Percentiles rank a stretch among this genome's conserved stretches.
phyloP scores from a whole-genome alignment of 2,113 vertebrate genomes.

The Spea bombifrons region DNA sequence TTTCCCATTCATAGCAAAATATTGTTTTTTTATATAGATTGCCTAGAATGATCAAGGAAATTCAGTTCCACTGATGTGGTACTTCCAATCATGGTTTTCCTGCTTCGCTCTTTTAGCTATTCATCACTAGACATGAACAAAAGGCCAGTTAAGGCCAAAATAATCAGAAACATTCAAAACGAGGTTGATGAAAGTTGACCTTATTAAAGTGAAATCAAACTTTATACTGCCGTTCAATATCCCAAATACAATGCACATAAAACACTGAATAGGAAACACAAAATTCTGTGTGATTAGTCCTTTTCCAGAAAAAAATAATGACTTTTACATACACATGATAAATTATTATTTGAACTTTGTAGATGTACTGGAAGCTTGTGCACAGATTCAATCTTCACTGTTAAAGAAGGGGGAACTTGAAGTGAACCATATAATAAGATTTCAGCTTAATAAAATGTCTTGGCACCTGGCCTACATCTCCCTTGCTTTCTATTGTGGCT shows the following conservation, averaged over 20 bases:
- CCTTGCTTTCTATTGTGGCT: slow-evolving; percentile 18
- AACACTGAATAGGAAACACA: slow-evolving; percentile 25
- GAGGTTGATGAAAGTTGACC: slow-evolving; percentile 45
- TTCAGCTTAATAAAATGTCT: slow-evolving; percentile 41
- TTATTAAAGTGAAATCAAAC: slow-evolving; percentile 41
- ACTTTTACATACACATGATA: slow-evolving; percentile 42
- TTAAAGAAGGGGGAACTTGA: slow-evolving; percentile 32
- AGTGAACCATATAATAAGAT: slow-evolving; percentile 47
- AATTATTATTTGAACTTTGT: slow-evolving; percentile 44
- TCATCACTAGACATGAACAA: slow-evolving; percentile 26
- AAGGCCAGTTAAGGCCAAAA: slow-evolving; percentile 44
- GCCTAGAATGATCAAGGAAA: slow-evolving; percentile 16
- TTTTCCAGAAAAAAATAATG: slow-evolving; percentile 24
- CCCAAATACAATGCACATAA: slow-evolving; percentile 29
- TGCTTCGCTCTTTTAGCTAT: slow-evolving; percentile 13
- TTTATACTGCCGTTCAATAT: slow-evolving; percentile 39
- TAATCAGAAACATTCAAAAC: slow-evolving; percentile 37
- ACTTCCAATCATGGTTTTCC: slow-evolving; percentile 5
- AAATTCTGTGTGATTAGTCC: slow-evolving; percentile 32
- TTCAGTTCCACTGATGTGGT: slow-evolving; percentile 9
- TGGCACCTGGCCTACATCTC: slow-evolving; percentile 35
- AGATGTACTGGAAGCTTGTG: slow-evolving; percentile 32
- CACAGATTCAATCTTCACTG: slow-evolving; percentile 34
- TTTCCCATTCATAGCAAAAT: no score
- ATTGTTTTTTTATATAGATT: no score